Percentiles rank a stretch among this genome's conserved stretches.
Evolutionary conservation across 92 coral and sea anemone species (phyloP).

Genomic region (Parazoanthus darwini): DNA sequence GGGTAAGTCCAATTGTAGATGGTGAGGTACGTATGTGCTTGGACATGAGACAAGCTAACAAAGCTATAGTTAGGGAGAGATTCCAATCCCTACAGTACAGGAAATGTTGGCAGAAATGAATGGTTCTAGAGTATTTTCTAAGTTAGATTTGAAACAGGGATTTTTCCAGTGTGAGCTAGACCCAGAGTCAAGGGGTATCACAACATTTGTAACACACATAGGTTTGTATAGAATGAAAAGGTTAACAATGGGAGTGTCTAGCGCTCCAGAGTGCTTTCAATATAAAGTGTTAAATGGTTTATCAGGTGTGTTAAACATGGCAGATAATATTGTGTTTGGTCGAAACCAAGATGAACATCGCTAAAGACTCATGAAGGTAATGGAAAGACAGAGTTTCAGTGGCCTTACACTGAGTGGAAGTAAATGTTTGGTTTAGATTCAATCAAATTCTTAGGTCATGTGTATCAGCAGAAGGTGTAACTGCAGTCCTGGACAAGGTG

Average conservation of each 20-base stretch:
- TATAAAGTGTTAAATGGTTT: slow-evolving; percentile 40
- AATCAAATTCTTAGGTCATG: slow-evolving; percentile 42
- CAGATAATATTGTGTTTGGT: slow-evolving; percentile 36
- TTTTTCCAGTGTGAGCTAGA: slow-evolving; percentile 43
- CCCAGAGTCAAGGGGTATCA: slow-evolving; percentile 39
- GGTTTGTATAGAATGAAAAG: slow-evolving; percentile 43
- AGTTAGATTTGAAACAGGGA: slow-evolving; percentile 1
- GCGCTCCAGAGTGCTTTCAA: slow-evolving; percentile 44
- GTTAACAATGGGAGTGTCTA: slow-evolving; percentile 30
- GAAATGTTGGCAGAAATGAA: slow-evolving; percentile 45
- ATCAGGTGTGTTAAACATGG: slow-evolving; percentile 38
- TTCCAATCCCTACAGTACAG: slow-evolving; percentile 43
- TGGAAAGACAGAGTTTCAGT: slow-evolving; percentile 3
- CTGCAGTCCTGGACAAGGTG: slow-evolving; percentile 42
- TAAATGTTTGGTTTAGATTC: slow-evolving; percentile 36
- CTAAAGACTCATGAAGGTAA: slow-evolving; percentile 21
- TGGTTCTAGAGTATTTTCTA: slow-evolving; percentile 47
- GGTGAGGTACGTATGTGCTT: slow-evolving; percentile 47
- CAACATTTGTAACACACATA: slow-evolving; percentile 43
- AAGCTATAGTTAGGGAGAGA: slow-evolving; percentile 44
- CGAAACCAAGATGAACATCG: slow-evolving; percentile 30
- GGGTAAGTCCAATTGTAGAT: slow-evolving; percentile 47
- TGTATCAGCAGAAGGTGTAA: slow-evolving; percentile 32
- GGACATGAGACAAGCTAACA: slow-evolving; percentile 53
- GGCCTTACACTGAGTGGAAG: slow-evolving; percentile 37